Percentiles rank a stretch among this genome's conserved stretches.
These are phyloP conservation scores for Nephrotoma flavescens DNA, from an alignment of 2,888 invertebrate species.

Conservation along the genomic window DNA sequence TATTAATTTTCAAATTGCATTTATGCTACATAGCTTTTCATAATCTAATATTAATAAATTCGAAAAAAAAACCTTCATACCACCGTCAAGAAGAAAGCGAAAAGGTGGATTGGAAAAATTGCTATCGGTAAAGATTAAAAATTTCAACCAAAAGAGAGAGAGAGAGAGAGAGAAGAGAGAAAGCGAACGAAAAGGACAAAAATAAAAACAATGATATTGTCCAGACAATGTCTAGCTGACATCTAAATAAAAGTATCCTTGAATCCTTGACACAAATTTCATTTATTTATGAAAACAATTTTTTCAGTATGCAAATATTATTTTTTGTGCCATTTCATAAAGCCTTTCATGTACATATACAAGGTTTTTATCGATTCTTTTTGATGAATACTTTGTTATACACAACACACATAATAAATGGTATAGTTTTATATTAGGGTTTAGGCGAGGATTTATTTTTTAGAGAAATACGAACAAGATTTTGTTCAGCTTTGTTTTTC, in stretches of 20 bases:
- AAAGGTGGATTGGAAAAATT: not conserved
- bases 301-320: not conserved
- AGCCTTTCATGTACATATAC: not conserved
- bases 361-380: not conserved
- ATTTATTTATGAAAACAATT: not conserved
- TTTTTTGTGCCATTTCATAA: not conserved
- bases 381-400: not conserved
- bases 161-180: not conserved
- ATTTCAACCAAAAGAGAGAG: not conserved
- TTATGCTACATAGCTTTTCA: not conserved
- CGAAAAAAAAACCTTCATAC: not conserved
- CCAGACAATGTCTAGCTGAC: not conserved
- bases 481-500: no score
- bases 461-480: no score
- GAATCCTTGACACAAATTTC: not conserved
- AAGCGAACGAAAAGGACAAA: not conserved
- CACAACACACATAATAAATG: no score
- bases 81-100: not conserved
- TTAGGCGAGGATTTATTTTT: no score
- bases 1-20: not conserved
- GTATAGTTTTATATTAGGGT: no score
- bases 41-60: not conserved
- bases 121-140: not conserved
- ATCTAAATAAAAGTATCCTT: not conserved
- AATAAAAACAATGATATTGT: not conserved